phyloP scores from a whole-genome alignment of 2,113 vertebrate genomes.

The Barbus barbus region DNA sequence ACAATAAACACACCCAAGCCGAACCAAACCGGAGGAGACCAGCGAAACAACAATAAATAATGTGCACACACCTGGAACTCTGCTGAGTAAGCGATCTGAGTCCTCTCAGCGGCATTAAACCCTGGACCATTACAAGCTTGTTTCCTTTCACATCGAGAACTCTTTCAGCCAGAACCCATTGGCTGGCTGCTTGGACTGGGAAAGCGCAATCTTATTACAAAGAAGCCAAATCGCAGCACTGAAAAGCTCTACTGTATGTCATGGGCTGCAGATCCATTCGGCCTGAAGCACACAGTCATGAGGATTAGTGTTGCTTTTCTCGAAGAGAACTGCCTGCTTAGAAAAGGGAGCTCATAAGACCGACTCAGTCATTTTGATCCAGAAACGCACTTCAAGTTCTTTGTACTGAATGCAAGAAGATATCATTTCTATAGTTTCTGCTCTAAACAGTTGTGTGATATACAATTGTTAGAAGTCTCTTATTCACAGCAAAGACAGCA shows the following conservation, averaged over 20 bases:
- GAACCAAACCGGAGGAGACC: neutral
- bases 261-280: neutral
- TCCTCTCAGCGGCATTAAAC: slow-evolving; percentile 26
- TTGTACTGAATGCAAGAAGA: neutral
- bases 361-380: neutral
- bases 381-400: neutral
- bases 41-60: slow-evolving; percentile 9
- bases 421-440: neutral
- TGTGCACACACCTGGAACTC: slow-evolving; percentile 23
- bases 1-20: slow-evolving; percentile 24
- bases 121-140: slow-evolving; percentile 31
- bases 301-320: neutral
- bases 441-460: neutral
- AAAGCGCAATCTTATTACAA: slow-evolving; percentile 36
- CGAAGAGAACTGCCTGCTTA: neutral
- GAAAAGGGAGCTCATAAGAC: neutral
- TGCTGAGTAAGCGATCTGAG: slow-evolving; percentile 29
- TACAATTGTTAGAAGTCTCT: neutral
- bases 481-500: neutral
- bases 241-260: neutral
- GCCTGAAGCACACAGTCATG: neutral
- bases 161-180: slow-evolving; percentile 29
- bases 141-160: slow-evolving; percentile 22
- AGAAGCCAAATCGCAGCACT: neutral
- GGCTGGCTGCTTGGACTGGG: slow-evolving; percentile 8